Conservation (phyloP, 1,140 invertebrate species). For the Cotesia chilonis region DNA sequence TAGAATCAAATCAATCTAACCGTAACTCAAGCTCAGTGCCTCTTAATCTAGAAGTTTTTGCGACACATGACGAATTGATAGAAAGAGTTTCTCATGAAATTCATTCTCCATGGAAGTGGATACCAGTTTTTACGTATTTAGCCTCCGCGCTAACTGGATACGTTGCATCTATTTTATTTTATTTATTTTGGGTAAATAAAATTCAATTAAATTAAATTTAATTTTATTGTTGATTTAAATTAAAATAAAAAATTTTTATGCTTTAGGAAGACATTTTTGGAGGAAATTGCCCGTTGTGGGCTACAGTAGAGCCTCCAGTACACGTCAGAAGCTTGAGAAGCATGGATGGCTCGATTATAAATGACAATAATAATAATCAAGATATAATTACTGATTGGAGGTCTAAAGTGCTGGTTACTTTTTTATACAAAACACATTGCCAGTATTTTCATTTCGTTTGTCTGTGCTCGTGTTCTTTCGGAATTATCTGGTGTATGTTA, state of each 20-base stretch:
- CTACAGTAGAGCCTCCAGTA: constrained; percentile 29
- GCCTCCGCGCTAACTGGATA: constrained; percentile 44
- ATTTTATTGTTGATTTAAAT: background rate
- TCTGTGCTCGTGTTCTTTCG: constrained; percentile 47
- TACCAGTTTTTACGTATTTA: constrained; percentile 42
- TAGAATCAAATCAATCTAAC: background rate
- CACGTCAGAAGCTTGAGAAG: constrained; percentile 1
- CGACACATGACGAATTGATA: constrained; percentile 45
- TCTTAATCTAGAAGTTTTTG: constrained; percentile 39
- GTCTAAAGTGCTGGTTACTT: constrained; percentile 39
- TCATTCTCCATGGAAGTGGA: constrained; percentile 47
- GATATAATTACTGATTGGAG: constrained; percentile 41
- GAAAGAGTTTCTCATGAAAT: constrained; percentile 46
- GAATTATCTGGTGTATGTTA: constrained; percentile 43
- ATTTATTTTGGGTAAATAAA: constrained; percentile 48
- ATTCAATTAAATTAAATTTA: background rate
- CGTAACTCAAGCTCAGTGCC: background rate
- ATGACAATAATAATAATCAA: background rate
- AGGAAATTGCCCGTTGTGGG: constrained; percentile 50
- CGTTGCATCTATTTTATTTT: constrained; percentile 44
- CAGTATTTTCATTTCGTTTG: constrained; percentile 41
- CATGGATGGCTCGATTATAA: constrained; percentile 2
- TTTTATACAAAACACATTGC: constrained; percentile 39
- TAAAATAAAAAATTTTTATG: constrained; percentile 20
- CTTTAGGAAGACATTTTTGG: constrained; percentile 43